These are phyloP conservation scores for Drosophila tropicalis DNA, from an alignment of 1,140 invertebrate genomes.

Conservation along the genomic window DNA sequence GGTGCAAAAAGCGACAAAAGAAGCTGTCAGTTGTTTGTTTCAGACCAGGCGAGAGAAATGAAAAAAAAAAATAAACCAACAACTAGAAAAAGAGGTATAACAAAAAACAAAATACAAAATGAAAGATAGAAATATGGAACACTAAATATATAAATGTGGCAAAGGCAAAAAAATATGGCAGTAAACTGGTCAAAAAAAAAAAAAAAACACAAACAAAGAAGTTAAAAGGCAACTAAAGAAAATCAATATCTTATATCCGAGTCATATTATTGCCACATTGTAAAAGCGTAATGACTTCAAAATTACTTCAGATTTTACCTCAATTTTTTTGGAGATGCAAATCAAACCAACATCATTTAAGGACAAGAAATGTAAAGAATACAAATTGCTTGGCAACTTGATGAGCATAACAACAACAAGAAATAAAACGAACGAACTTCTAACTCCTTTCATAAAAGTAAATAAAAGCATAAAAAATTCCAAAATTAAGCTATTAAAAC, in stretches of 20 bases:
- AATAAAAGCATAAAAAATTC: background rate
- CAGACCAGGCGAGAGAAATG: slow-evolving; percentile 23
- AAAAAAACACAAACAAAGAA: background rate
- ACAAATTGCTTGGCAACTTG: no score
- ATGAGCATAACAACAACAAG: no score
- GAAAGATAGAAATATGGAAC: slow-evolving; percentile 10
- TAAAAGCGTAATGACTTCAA: no score
- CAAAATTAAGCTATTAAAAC: background rate
- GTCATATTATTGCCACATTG: background rate
- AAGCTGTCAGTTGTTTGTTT: slow-evolving; percentile 54
- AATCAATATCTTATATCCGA: background rate
- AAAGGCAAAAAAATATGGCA: background rate
- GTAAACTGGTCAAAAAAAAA: slow-evolving; percentile 28
- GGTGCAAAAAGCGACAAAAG: slow-evolving; percentile 58
- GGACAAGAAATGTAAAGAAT: no score
- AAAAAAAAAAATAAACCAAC: slow-evolving; percentile 25
- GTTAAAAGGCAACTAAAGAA: background rate
- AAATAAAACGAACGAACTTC: no score
- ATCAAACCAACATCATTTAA: no score
- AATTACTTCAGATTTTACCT: no score
- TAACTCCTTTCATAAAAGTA: no score
- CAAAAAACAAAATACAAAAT: slow-evolving; percentile 3
- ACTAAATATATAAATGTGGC: background rate
- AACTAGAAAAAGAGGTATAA: slow-evolving; percentile 18
- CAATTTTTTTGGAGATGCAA: no score